Evolutionary conservation across 2,888 invertebrate genomes (phyloP).

Genomic region (Caenorhabditis imperialis): DNA sequence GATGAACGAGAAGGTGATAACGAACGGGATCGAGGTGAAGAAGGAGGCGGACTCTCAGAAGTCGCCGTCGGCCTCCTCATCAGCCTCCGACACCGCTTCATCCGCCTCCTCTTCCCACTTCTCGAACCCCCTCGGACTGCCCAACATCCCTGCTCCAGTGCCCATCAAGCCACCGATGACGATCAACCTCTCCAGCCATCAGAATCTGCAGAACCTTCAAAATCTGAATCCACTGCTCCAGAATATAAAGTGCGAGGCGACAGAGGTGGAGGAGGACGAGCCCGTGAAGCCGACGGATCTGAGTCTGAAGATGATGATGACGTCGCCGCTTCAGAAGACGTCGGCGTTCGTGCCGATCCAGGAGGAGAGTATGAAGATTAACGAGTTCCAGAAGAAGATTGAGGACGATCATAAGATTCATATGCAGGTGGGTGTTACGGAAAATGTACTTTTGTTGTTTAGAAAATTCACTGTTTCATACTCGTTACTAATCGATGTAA

Average conservation of each 20-base stretch:
- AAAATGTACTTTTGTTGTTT: neutral
- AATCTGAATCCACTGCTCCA: conserved; percentile 24
- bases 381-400: conserved; percentile 35
- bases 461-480: neutral
- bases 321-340: conserved; percentile 4
- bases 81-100: conserved; percentile 66
- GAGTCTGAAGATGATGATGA: conserved; percentile 30
- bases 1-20: conserved; percentile 58
- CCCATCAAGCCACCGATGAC: conserved; percentile 48
- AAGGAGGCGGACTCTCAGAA: conserved; percentile 57
- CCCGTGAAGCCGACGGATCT: conserved; percentile 46
- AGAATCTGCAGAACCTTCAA: conserved; percentile 26
- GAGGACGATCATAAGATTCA: conserved; percentile 56
- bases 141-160: conserved; percentile 61
- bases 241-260: conserved; percentile 45
- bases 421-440: conserved; percentile 44
- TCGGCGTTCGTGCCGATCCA: conserved; percentile 28
- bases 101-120: conserved; percentile 60
- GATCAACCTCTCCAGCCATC: conserved; percentile 21
- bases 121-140: conserved; percentile 41
- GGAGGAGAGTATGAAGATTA: conserved; percentile 2
- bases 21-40: conserved; percentile 30
- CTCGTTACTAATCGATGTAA: no score
- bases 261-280: conserved; percentile 55
- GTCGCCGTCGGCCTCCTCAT: conserved; percentile 59